phyloP scores from a whole-genome alignment of 2,888 invertebrate genomes.

The Schizotus pectinicornis region DNA sequence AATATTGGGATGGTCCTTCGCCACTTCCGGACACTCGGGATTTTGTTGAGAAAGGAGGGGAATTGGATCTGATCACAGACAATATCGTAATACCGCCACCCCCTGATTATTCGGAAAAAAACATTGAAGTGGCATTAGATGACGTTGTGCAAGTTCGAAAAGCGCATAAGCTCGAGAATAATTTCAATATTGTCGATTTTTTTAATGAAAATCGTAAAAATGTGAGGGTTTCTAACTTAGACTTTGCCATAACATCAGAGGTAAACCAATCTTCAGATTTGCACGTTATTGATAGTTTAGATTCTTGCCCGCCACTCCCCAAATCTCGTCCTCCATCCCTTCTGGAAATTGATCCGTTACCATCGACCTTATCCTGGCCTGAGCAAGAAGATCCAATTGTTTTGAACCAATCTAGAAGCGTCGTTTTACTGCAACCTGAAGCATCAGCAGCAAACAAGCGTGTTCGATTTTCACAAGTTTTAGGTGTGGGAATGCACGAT shows the following conservation, averaged over 20 bases:
- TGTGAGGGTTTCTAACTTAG: too few relatives aligned
- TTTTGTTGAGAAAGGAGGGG: background rate
- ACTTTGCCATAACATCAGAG: too few relatives aligned
- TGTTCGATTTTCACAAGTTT: too few relatives aligned
- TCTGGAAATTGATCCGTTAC: conserved; percentile 9
- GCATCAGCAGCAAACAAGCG: too few relatives aligned
- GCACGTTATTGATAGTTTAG: background rate
- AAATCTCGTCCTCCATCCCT: conserved; percentile 3
- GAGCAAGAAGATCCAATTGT: background rate
- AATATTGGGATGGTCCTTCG: too few relatives aligned
- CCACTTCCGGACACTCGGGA: too few relatives aligned
- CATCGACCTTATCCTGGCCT: background rate
- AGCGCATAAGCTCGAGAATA: background rate
- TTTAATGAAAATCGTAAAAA: too few relatives aligned
- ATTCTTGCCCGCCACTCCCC: background rate
- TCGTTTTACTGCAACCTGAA: too few relatives aligned
- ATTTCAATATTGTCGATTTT: background rate
- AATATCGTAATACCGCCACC: conserved; percentile 27
- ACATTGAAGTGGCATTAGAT: background rate
- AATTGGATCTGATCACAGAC: background rate
- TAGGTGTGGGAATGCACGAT: too few relatives aligned
- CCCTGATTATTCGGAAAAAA: conserved; percentile 8
- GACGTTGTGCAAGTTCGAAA: too few relatives aligned
- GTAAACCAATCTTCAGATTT: too few relatives aligned
- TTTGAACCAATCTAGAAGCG: too few relatives aligned